phyloP scores from a whole-genome alignment of 2,888 invertebrate species.

The Idaea straminata region DNA sequence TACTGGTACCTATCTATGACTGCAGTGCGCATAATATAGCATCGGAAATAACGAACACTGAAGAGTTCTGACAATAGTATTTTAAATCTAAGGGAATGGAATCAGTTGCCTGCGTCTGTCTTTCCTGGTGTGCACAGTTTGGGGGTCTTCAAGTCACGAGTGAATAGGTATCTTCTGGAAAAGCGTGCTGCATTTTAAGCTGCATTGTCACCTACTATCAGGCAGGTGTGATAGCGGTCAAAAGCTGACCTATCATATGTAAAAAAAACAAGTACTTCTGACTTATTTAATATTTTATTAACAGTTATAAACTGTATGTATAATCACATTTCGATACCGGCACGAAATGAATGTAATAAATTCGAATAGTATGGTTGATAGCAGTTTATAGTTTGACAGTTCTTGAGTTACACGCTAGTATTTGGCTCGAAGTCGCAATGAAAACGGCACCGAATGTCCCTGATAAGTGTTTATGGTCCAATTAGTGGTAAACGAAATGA shows the following conservation, averaged over 20 bases:
- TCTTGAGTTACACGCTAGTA: slow-evolving; percentile 42
- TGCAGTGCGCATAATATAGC: slow-evolving; percentile 59
- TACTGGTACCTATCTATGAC: slow-evolving; percentile 57
- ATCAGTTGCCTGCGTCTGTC: too few species aligned
- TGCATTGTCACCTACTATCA: too few species aligned
- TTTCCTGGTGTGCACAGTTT: too few species aligned
- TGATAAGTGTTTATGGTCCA: slow-evolving; percentile 70
- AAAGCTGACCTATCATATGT: too few species aligned
- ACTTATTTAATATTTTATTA: not conserved
- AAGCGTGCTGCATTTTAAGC: too few species aligned
- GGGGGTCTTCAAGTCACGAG: too few species aligned
- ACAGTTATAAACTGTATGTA: not conserved
- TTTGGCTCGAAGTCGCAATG: slow-evolving; percentile 53
- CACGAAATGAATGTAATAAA: not conserved
- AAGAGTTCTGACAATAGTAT: too few species aligned
- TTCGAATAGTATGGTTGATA: not conserved
- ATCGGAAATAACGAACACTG: not conserved
- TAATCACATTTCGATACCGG: not conserved
- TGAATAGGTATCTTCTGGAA: too few species aligned
- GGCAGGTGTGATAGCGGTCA: too few species aligned
- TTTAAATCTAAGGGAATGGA: too few species aligned
- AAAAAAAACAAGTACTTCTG: too few species aligned
- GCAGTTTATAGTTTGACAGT: slow-evolving; percentile 5
- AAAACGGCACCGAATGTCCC: slow-evolving; percentile 52
- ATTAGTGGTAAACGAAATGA: slow-evolving; percentile 65